These are phyloP conservation scores for Bhutanitis thaidina DNA, from an alignment of 2,888 invertebrate species.

Conservation along the genomic window DNA sequence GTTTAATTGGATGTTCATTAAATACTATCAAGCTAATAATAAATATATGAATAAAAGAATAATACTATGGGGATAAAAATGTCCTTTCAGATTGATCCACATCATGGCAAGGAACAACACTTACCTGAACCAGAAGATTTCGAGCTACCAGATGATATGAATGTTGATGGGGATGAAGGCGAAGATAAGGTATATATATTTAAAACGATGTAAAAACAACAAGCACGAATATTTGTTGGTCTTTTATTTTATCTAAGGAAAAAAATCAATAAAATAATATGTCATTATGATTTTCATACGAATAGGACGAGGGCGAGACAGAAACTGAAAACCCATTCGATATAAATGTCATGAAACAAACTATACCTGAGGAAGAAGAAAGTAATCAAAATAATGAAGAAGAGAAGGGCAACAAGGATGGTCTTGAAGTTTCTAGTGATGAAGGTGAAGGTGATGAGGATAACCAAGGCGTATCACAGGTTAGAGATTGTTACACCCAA, in stretches of 20 bases:
- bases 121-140: constrained; percentile 91
- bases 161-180: constrained; percentile 85
- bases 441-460: constrained; percentile 52
- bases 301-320: constrained; percentile 70
- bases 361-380: constrained; percentile 54
- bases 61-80: no score
- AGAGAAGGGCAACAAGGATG: constrained; percentile 56
- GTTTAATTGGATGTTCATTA: no score
- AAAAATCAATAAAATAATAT: no score
- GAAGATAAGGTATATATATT: constrained; percentile 67
- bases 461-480: constrained; percentile 34
- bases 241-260: no score
- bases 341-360: constrained; percentile 88
- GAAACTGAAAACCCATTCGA: constrained; percentile 92
- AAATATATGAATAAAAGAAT: no score
- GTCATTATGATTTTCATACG: no score
- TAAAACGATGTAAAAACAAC: no score
- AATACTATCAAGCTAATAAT: no score
- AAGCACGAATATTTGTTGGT: no score
- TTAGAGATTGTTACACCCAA: constrained; percentile 12
- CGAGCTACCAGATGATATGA: constrained; percentile 92
- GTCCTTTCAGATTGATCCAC: constrained; percentile 84
- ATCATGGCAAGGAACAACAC: constrained; percentile 88
- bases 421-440: constrained; percentile 71
- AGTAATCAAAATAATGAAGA: constrained; percentile 55